phyloP scores from a whole-genome alignment of 2,113 vertebrate species.

The Gallinago jamesoni region DNA sequence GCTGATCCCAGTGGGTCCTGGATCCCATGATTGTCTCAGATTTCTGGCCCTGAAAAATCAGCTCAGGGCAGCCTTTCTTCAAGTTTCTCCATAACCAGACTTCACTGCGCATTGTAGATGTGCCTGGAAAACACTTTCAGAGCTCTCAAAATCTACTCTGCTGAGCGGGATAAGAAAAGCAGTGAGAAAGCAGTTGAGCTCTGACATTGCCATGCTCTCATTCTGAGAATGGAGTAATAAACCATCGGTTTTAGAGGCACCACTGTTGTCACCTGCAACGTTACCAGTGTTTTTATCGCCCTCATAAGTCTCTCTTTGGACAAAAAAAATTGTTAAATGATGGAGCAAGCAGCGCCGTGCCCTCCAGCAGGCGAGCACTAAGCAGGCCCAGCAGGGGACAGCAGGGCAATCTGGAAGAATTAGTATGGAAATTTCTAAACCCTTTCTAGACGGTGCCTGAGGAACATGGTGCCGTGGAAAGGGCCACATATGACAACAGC shows the following conservation, averaged over 20 bases:
- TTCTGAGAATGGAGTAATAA: not conserved
- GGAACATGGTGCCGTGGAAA: not conserved
- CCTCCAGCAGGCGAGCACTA: fast-evolving
- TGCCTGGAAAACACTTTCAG: not conserved
- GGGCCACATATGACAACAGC: not conserved
- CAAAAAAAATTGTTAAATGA: not conserved
- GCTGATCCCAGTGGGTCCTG: not conserved
- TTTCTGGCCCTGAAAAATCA: not conserved
- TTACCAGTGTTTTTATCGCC: not conserved
- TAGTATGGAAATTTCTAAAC: not conserved
- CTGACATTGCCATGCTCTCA: not conserved
- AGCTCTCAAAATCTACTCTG: not conserved
- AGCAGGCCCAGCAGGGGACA: not conserved
- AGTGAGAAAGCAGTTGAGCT: not conserved
- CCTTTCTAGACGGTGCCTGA: not conserved
- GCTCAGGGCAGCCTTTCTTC: not conserved
- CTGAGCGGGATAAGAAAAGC: not conserved
- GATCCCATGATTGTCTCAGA: not conserved
- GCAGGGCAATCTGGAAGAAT: not conserved
- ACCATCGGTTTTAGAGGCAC: not conserved
- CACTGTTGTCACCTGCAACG: not conserved
- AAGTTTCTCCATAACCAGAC: not conserved
- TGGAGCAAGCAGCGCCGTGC: not conserved
- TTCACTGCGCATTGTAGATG: not conserved
- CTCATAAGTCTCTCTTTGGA: not conserved